Evolutionary conservation across 2,113 vertebrate genomes (phyloP).

Genomic region (Dicentrarchus labrax): DNA sequence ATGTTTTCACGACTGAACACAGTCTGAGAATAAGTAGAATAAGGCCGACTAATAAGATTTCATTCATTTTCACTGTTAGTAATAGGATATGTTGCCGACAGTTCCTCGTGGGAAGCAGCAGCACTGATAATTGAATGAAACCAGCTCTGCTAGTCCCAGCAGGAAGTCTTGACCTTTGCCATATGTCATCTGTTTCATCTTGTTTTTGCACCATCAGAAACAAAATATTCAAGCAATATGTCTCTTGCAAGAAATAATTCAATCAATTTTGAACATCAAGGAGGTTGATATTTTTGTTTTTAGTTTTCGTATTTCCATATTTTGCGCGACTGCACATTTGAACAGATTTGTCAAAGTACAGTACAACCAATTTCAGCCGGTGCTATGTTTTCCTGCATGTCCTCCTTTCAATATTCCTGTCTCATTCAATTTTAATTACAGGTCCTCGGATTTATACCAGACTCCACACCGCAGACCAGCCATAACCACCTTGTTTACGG

Average conservation of each 20-base stretch:
- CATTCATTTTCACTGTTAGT: background rate
- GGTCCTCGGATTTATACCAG: slow-evolving; percentile 26
- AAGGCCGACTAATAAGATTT: no score
- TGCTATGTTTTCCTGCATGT: slow-evolving; percentile 17
- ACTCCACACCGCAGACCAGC: slow-evolving; percentile 12
- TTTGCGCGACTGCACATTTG: slow-evolving; percentile 3
- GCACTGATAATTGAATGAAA: slow-evolving; percentile 26
- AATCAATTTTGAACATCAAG: slow-evolving; percentile 49
- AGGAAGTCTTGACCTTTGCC: slow-evolving; percentile 59
- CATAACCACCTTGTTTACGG: slow-evolving; percentile 27
- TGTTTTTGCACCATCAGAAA: slow-evolving; percentile 33
- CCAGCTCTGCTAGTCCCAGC: slow-evolving; percentile 5
- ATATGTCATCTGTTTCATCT: slow-evolving; percentile 40
- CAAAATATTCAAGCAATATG: slow-evolving; percentile 57
- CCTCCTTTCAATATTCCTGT: slow-evolving; percentile 23
- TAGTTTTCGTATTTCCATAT: background rate
- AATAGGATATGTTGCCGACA: background rate
- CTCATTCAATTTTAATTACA: slow-evolving; percentile 62
- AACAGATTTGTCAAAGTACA: slow-evolving; percentile 38
- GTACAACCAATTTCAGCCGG: slow-evolving; percentile 7
- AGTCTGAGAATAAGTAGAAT: background rate
- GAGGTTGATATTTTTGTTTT: background rate
- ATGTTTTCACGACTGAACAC: background rate
- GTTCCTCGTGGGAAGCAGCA: background rate
- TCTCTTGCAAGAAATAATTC: slow-evolving; percentile 28